Base-by-base conservation (phyloP, 2,797 vertebrate species). In the Sparidentex hasta region DNA sequence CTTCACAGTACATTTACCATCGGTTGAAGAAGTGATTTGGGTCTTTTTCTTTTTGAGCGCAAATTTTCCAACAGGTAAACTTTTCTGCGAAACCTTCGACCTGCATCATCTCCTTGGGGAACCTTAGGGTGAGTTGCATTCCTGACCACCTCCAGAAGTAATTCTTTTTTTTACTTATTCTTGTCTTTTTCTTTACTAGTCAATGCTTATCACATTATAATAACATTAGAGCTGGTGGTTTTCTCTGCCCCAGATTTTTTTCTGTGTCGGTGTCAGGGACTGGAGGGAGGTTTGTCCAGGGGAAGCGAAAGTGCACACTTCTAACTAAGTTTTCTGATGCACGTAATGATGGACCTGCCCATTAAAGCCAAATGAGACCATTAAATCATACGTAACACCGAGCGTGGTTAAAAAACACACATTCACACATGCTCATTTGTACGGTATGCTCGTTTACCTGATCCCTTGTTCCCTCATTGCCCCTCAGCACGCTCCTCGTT, bases 181-280 rank as follows among this genome's bases (percentile, higher is more conserved):
- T 33, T 33, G 8, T 33, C 1, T 7, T 6, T 33, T 33, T 82
- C 76, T 87, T 84, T 65, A 74, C 85, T 80, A 87, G 84, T 83
- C 80, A 85, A 63, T 77, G 86, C 83, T 88, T 83, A 90, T 84
- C 82, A 82, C 82, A 86, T 85, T 88, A 85, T 85, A 86, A 91
- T 67, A 82, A 85, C 75, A 86, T 90, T 89, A 90, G 70, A 81
- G 80, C 57, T 71, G 80, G 66, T 63, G 78, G 70, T 67, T 83
- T 85, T 69, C 81, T 79, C 67, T 86, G 83, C 78, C 81, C 82
- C 81, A 85, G 59, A 86, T 88, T 77, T 72, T 27, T n/a, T 14
- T 21, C 74, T 85, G 85, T 76, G 88, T 87, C 78, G 86, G 90
- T 84, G 84, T 57, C 7, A n/a, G 46, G 46, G 67, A 73, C 88